Base-by-base conservation (phyloP, 2,113 vertebrate genomes). In the Uria aalge region DNA sequence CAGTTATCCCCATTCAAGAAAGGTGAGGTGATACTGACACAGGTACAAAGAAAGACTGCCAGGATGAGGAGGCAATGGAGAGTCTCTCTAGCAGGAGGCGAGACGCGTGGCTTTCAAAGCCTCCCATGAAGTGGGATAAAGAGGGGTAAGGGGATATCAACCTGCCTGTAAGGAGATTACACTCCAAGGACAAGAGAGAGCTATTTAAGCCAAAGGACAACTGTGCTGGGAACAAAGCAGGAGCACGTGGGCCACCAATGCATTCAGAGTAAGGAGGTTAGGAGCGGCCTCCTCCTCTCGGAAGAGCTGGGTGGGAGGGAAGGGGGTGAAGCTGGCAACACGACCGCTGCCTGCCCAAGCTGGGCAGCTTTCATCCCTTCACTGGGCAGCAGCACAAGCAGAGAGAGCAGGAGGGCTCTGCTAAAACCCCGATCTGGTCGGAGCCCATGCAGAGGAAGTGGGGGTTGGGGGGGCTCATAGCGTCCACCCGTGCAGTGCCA, bases 381-480 rank as follows among this genome's bases (percentile, higher is more conserved):
- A 14, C 48, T 17, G 77, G 38, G 77, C 60, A 74, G 62, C 1
- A 0, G 29, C 59, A 73, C 24, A 34, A 43, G 23, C 3, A 30
- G 24, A 48, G 63, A 76, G 67, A 75, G 48, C 55, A 52, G 23
- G 30, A 29, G 60, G 17, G 27, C 27, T 62, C 50, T 9, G 17
- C 45, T 71, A 59, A 77, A 57, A 53, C 7, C 38, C 56, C 38
- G 27, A 17, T 15, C 7, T 62, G 76, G 20, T 18, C 52, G 83
- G n/a, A 94, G 32, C 6, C 52, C 40, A 34, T 17, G 62, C 69
- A 11, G 24, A 36, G 48, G 62, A 63, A 78, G 66, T 1, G 0
- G 24, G 53, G 8, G 4, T 16, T 1, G 6, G 7, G 1, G 2
- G 3, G 2, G 2, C 15, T 59, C 2, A 0, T 3, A 43, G 52